Evolutionary conservation across 1,140 invertebrate species (phyloP), one percentile per base, ranked within the genome.

Genomic region (Drosophila micromelanica): DNA sequence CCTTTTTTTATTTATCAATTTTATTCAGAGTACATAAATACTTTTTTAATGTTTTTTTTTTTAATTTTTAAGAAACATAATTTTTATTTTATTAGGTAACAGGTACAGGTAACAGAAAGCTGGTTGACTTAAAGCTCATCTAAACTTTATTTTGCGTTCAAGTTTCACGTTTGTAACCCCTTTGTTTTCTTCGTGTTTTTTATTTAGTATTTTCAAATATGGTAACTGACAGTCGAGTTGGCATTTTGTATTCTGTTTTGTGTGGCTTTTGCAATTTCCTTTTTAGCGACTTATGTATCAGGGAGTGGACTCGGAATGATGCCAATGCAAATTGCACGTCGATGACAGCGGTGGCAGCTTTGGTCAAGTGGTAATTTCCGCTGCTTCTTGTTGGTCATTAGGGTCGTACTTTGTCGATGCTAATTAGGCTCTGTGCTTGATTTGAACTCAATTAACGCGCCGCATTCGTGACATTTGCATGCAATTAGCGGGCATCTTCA

Each of bases 361-460:
- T 52, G 54, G 70, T 48, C 63, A 73, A 65, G 45, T 42, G 48
- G 38, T 60, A 67, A 67, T 73, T 65, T 59, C 70, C 62, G 54
- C 48, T 73, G 32, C 20, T 46, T 11, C 63, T 43, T 13, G 55
- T 51, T 51, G 62, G 55, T 63, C 62, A 45, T 62, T 64, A 75
- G 68, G 59, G 69, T 64, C 73, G 77, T 74, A 78, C 69, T 57
- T 64, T 71, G 74, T 68, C 60, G 49, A 43, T 40, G 78, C 70
- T 85, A 85, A 85, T 85, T 85, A 86, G 76, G 62, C 65, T 62
- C 69, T 85, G 73, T 71, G 81, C 81, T 69, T 75, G 62, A 86
- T 74, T 78, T 71, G 69, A 76, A 85, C 77, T 80, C 77, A 86
- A 86, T 85, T 85, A 86, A 68, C 62, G 72, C 70, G 30, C 37